These are phyloP conservation scores for Carettochelys insculpta DNA, from an alignment of 2,113 vertebrate species.

Conservation along the genomic window DNA sequence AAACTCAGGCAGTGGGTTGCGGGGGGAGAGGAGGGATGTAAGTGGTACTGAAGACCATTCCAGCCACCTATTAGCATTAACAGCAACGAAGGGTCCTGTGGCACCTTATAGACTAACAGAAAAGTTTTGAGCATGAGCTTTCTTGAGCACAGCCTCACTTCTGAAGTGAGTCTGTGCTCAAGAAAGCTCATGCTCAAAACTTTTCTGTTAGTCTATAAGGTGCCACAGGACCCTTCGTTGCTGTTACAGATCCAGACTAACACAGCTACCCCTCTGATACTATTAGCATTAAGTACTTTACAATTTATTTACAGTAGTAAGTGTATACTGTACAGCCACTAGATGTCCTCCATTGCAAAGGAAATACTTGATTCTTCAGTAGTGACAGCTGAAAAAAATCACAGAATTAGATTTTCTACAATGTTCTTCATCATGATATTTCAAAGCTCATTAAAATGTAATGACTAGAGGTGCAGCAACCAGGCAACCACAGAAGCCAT, in stretches of 20 bases:
- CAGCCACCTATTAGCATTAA: fast-evolving
- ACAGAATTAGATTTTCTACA: conserved; percentile 57
- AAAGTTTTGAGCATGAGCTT: too few relatives aligned
- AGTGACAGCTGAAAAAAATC: conserved; percentile 26
- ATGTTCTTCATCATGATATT: conserved; percentile 29
- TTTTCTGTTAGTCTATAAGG: too few relatives aligned
- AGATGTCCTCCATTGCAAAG: conserved; percentile 81
- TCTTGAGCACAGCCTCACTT: too few relatives aligned
- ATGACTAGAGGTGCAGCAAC: conserved; percentile 42
- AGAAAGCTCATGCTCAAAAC: too few relatives aligned
- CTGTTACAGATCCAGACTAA: too few relatives aligned
- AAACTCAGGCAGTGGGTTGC: not conserved
- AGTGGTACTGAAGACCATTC: not conserved
- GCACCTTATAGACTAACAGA: too few relatives aligned
- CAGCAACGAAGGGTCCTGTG: too few relatives aligned
- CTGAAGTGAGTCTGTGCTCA: too few relatives aligned
- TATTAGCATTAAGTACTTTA: fast-evolving
- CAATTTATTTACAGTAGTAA: conserved; percentile 6
- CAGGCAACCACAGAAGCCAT: not conserved
- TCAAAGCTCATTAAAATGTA: conserved; percentile 53
- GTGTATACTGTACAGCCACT: conserved; percentile 66
- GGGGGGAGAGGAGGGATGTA: too few relatives aligned
- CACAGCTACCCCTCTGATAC: too few relatives aligned
- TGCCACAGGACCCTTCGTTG: too few relatives aligned
- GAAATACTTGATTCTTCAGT: conserved; percentile 35